Evolutionary conservation across 2,797 vertebrate species (phyloP).

Genomic region (Oreonectes daqikongensis): DNA sequence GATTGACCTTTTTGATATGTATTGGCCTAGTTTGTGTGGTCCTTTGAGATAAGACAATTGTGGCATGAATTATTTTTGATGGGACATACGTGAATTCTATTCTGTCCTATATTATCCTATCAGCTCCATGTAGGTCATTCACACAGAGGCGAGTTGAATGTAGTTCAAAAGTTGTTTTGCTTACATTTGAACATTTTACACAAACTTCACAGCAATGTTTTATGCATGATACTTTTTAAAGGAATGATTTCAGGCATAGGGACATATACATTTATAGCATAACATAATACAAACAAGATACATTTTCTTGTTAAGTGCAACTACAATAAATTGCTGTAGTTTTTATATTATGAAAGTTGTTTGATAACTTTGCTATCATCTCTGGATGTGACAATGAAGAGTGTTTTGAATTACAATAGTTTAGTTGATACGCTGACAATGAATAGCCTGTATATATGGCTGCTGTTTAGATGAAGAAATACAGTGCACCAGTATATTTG

Average conservation of each 20-base stretch:
- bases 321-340: not conserved
- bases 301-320: not conserved
- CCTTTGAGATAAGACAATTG: constrained; percentile 59
- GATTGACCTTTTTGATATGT: not conserved
- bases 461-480: not conserved
- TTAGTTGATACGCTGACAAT: not conserved
- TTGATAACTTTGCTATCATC: not conserved
- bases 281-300: not conserved
- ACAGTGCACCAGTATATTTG: not conserved
- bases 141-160: constrained; percentile 38
- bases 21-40: not conserved
- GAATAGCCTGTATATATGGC: not conserved
- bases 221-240: not conserved
- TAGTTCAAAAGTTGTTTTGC: constrained; percentile 27
- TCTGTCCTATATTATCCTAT: no score
- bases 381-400: not conserved
- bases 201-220: constrained; percentile 1
- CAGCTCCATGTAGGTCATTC: constrained; percentile 64
- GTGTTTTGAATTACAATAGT: not conserved
- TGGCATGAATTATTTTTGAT: no score
- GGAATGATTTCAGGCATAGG: not conserved
- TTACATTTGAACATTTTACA: not conserved
- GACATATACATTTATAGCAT: not conserved
- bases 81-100: no score
- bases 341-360: not conserved